These are phyloP conservation scores for Momotus momota DNA, from an alignment of 2,797 vertebrate genomes.

Conservation along the genomic window DNA sequence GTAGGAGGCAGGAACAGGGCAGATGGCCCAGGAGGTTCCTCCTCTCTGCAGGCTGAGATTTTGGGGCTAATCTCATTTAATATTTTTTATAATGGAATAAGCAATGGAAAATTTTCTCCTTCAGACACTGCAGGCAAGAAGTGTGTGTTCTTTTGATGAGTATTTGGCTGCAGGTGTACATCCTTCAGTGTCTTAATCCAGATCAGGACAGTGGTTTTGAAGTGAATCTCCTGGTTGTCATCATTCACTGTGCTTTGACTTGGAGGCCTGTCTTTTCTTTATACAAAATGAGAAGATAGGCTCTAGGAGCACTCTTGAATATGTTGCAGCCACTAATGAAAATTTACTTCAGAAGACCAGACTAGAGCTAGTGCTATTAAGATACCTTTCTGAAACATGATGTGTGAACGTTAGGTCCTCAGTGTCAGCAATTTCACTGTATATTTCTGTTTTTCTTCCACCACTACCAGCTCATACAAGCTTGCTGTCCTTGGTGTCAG, in stretches of 20 bases:
- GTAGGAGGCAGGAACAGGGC: neutral
- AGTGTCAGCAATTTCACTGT: neutral
- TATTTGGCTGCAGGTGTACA: neutral
- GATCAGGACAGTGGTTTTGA: neutral
- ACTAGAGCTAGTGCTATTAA: neutral
- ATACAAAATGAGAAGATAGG: neutral
- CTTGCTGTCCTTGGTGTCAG: accelerated
- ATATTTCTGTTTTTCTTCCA: neutral
- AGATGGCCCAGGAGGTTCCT: neutral
- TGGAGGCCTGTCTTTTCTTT: neutral
- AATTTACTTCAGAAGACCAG: neutral
- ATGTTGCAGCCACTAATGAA: neutral
- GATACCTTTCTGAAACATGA: accelerated
- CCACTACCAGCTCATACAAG: neutral
- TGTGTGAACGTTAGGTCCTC: neutral
- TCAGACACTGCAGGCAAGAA: neutral
- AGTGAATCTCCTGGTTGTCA: neutral
- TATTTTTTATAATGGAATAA: neutral
- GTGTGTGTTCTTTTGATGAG: neutral
- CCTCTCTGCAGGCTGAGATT: neutral
- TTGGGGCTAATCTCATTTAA: neutral
- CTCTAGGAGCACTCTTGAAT: neutral
- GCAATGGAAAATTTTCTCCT: neutral
- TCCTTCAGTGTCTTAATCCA: neutral
- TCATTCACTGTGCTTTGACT: neutral